These are phyloP conservation scores for Nansenia antarctica DNA, from an alignment of 2,113 vertebrate genomes.

Conservation along the genomic window DNA sequence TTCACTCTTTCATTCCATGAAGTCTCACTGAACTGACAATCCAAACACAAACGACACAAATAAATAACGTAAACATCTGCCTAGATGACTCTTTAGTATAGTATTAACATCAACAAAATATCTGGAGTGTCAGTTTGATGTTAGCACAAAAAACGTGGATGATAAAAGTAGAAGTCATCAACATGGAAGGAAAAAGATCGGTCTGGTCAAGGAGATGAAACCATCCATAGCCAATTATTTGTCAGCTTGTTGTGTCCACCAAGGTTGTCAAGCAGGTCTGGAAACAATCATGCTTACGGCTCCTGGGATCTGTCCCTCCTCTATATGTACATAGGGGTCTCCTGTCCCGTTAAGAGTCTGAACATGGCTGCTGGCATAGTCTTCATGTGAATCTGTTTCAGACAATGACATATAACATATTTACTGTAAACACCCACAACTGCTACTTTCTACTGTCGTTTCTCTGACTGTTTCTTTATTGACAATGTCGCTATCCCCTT, in stretches of 20 bases:
- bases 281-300: slow-evolving; percentile 28
- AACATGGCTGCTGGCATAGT: slow-evolving; percentile 99
- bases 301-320: slow-evolving; percentile 19
- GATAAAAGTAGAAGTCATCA: slow-evolving; percentile 24
- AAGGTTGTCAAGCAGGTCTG: not conserved
- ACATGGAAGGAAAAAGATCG: not conserved
- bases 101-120: slow-evolving; percentile 61
- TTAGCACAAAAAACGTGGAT: slow-evolving; percentile 48
- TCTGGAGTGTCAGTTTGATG: slow-evolving; percentile 43
- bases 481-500: not conserved
- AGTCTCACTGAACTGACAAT: slow-evolving; percentile 39
- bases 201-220: slow-evolving; percentile 1
- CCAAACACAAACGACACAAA: slow-evolving; percentile 69
- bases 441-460: not conserved
- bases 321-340: slow-evolving; percentile 97
- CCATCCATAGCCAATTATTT: slow-evolving; percentile 17
- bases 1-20: slow-evolving; percentile 34
- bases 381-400: slow-evolving; percentile 96
- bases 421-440: not conserved
- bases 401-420: slow-evolving; percentile 4
- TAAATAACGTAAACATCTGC: slow-evolving; percentile 67
- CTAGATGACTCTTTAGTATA: slow-evolving; percentile 50
- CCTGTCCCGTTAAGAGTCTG: slow-evolving; percentile 97
- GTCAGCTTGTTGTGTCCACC: slow-evolving; percentile 28
- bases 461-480: not conserved